A percentile compares a stretch with the other conserved stretches of the same genome.
Conservation (phyloP, 2,797 vertebrate genomes). For the Pangasius krempfi region DNA sequence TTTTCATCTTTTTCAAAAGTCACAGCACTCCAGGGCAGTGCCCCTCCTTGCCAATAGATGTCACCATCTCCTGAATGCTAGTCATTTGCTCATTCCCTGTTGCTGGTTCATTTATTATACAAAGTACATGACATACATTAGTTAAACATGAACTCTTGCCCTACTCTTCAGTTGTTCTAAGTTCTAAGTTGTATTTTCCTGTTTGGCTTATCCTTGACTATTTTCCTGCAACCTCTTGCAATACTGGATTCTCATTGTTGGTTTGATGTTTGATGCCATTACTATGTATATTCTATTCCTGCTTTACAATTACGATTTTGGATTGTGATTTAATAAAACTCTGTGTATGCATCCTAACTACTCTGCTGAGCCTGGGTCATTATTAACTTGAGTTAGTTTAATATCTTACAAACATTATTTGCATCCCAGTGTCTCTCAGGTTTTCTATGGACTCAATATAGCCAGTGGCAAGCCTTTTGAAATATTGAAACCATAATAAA, state of each 20-base stretch:
- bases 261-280: background rate
- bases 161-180: background rate
- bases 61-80: background rate
- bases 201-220: background rate
- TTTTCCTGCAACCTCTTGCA: background rate
- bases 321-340: background rate
- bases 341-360: background rate
- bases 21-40: background rate
- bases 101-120: background rate
- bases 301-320: background rate
- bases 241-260: background rate
- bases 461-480: conserved; percentile 41
- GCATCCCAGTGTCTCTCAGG: conserved; percentile 18
- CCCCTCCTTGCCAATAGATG: background rate
- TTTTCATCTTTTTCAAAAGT: background rate
- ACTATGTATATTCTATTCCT: background rate
- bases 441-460: conserved; percentile 33
- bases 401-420: conserved; percentile 19
- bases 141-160: background rate
- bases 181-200: background rate
- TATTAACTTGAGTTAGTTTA: background rate
- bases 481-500: conserved; percentile 41
- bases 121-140: background rate
- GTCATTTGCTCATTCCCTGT: background rate
- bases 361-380: background rate